Evolutionary conservation across 2,888 invertebrate genomes (phyloP), one percentile per base, ranked within the genome.

Genomic region (Diloba caeruleocephala): DNA sequence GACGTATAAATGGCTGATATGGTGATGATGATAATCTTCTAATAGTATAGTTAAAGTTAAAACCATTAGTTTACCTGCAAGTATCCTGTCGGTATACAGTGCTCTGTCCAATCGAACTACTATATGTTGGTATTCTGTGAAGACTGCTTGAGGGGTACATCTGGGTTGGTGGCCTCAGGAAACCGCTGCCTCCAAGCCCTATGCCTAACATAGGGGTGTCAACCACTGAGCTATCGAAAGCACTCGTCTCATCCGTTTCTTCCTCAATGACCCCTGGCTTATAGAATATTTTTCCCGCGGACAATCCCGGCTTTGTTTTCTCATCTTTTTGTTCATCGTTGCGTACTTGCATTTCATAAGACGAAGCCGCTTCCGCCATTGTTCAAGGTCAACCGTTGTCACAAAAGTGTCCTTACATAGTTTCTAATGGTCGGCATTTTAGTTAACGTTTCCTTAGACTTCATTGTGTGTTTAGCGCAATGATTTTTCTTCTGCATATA

Each of bases 21-120:
- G n/a, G n/a, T n/a, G n/a, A n/a, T n/a, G n/a, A n/a, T n/a, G n/a
- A n/a, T n/a, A n/a, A n/a, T n/a, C n/a, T 13, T 14, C 15, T 25
- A 23, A 14, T 10, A 1, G n/a, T 1, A 1, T 10, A 15, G n/a
- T 21, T 25, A 12, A 15, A 15, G n/a, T 21, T 25, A 12, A 19
- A 19, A 9, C 2, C 2, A 9, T 19, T 9, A 21, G 7, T 21
- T 55, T 69, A 94, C 95, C 95, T 94, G 87, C 94, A 94, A 55
- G 94, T 94, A 66, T 95, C 94, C 67, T 92, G 94, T 25, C 94
- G 86, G 59, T 92, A 93, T 1, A 92, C 76, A 29, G 94, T 94
- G 48, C 94, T 94, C 34, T 93, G 93, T 31, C 94, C 94, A 67
- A 95, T 94, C 6, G 95, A 95, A 73, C 95, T 95, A 82, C 94